Evolutionary conservation across 2,113 vertebrate genomes (phyloP).

Genomic region (Cnemophilus loriae): DNA sequence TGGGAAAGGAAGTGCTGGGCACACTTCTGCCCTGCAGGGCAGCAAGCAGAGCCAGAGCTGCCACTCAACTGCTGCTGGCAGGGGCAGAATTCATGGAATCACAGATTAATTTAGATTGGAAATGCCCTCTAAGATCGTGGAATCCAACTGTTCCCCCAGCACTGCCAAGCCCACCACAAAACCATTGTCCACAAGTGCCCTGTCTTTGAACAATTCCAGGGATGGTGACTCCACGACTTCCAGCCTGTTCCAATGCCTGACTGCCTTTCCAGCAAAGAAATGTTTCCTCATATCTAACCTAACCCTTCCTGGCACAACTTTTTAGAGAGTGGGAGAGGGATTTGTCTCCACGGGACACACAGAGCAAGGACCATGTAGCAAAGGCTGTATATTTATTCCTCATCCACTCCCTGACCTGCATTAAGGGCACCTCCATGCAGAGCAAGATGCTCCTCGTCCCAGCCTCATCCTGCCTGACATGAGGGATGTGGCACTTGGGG

Average conservation of each 20-base stretch:
- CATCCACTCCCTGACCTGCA: not conserved
- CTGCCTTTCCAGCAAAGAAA: not conserved
- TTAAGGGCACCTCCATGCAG: not conserved
- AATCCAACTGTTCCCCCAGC: not conserved
- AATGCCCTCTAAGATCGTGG: not conserved
- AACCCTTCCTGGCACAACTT: not conserved
- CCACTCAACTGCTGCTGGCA: not conserved
- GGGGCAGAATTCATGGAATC: not conserved
- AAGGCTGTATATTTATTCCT: not conserved
- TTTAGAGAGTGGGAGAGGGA: not conserved
- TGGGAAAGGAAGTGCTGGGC: not conserved
- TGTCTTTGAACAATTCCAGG: not conserved
- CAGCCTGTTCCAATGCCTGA: not conserved
- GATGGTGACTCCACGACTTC: not conserved
- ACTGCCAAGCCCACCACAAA: not conserved
- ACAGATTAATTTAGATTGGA: not conserved
- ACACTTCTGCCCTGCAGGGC: not conserved
- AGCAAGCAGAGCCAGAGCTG: not conserved
- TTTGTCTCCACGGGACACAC: not conserved
- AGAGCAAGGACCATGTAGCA: not conserved
- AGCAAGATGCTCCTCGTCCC: not conserved
- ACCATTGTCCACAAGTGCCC: not conserved
- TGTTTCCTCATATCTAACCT: not conserved
- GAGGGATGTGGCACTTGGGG: not conserved
- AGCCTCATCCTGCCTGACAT: not conserved